Evolutionary conservation across 2,797 vertebrate genomes (phyloP), one percentile per base, ranked within the genome.

Genomic region (Nyctibius grandis): DNA sequence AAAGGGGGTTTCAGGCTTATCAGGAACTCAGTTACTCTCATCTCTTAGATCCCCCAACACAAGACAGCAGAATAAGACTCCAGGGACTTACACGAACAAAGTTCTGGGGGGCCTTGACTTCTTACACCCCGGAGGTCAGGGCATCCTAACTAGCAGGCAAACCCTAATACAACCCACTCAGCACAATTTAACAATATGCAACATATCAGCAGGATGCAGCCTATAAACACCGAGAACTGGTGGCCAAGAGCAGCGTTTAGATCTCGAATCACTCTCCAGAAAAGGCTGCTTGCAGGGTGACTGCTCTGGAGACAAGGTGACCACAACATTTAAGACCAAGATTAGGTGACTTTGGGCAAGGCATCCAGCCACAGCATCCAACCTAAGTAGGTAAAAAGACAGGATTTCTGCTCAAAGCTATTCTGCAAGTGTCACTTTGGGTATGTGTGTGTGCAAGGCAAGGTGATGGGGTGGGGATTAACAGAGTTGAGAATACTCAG

Each of bases 401-500:
- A 6, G 54, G 70, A 77, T 75, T 91, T 85, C 85, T 80, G 23
- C 73, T 81, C 53, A 63, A 78, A 59, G 74, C 34, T 56, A 11
- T 17, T 38, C 29, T n/a, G 31, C 47, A n/a, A 42, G 22, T 29
- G 48, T 64, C 51, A n/a, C 50, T 61, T 69, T 20, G 90, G 59
- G 69, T n/a, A 42, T 15, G 31, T 4, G 59, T 56, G 26, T 7
- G 36, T 16, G 70, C 13, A 12, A 53, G 77, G 22, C 73, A 53
- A 86, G 8, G 90, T 45, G 89, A 91, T 60, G 59, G 83, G 94
- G 96, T 17, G 19, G 95, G 96, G 95, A 92, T 93, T 80, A 96
- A 83, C 57, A 59, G 69, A 91, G 86, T 28, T 40, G 81, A 51
- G 61, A 23, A 33, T 72, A 40, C 56, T 28, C 57, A 74, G 95